Evolutionary conservation across 2,113 vertebrate genomes (phyloP).

Genomic region (Peromyscus maniculatus): DNA sequence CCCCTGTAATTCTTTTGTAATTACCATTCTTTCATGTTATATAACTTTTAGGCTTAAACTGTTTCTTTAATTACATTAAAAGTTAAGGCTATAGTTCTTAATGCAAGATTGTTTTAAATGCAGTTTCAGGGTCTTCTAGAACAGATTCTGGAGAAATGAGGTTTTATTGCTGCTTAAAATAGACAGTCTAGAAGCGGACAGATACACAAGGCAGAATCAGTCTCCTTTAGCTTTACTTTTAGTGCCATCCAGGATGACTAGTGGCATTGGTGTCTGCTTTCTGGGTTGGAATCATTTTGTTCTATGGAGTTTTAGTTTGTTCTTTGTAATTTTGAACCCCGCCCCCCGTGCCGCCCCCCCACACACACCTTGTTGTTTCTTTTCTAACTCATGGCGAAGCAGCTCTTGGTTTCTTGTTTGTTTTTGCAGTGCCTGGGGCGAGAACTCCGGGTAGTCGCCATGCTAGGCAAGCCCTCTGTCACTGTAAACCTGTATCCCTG

Average conservation of each 20-base stretch:
- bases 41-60: conserved; percentile 65
- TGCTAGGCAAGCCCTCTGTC: neutral
- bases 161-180: conserved; percentile 44
- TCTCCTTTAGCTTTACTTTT: conserved; percentile 39
- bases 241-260: conserved; percentile 52
- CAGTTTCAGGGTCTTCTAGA: neutral
- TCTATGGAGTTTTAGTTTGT: conserved; percentile 5
- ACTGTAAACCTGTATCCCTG: neutral
- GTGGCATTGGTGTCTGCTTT: conserved; percentile 26
- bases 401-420: conserved; percentile 22
- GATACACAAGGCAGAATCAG: conserved; percentile 8
- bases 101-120: conserved; percentile 1
- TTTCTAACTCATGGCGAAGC: conserved; percentile 55
- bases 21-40: conserved; percentile 59
- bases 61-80: conserved; percentile 54
- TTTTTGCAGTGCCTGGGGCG: neutral
- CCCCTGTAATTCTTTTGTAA: conserved; percentile 50
- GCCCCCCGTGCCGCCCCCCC: neutral
- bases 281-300: conserved; percentile 57
- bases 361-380: neutral
- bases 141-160: conserved; percentile 45
- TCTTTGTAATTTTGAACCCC: conserved; percentile 59
- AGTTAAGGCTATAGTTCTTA: conserved; percentile 43
- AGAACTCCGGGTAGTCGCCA: neutral
- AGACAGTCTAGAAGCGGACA: conserved; percentile 10